Base-by-base conservation (phyloP, 2,888 invertebrate species). In the Eilema depressum region DNA sequence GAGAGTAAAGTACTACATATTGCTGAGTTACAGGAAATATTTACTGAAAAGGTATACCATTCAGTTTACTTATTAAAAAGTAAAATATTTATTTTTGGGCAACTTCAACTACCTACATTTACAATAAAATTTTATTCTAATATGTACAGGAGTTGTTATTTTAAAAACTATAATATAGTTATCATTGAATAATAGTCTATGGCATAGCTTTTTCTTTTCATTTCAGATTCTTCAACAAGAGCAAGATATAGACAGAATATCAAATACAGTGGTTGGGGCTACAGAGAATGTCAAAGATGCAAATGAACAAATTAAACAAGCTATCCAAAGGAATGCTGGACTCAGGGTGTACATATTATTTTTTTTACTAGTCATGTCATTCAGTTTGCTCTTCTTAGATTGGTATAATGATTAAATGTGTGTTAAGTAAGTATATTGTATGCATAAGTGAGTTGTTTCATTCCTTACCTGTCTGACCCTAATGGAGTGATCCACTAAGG, bases 201-300 rank as follows among this genome's bases (percentile, higher is more conserved):
- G 20, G 20, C 20, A 23, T 17, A 25, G 0, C 10, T 41, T 28
- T 14, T 47, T 41, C 73, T 66, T 74, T 37, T 81, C 5, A 64
- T 91, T 91, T 23, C 81, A 96, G 96, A 96, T 99, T 28, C 93
- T 99, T 68, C 97, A 98, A 88, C 99, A 99, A 95, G 99, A 99
- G 86, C 97, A 97, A 85, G 99, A 99, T 84, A 98, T 99, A 80
- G 99, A 99, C 83, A 96, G 98, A 79, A 97, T 99, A 89, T 97
- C 98, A 56, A 98, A 97, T 69, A 97, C 98, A 10, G 98, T 99
- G 1, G 97, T 99, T 26, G 98, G 98, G 0, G 97, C 99, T 0
- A 99, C 99, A 0, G 99, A 99, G 92, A 99, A 99, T 92, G 97
- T 99, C 23, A 98, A 97, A 87, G 98, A 98, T 92, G 99, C 99